Percentiles rank a stretch among this genome's conserved stretches.
phyloP scores from a whole-genome alignment of 1,140 invertebrate species.

The Antheraea mylitta region DNA sequence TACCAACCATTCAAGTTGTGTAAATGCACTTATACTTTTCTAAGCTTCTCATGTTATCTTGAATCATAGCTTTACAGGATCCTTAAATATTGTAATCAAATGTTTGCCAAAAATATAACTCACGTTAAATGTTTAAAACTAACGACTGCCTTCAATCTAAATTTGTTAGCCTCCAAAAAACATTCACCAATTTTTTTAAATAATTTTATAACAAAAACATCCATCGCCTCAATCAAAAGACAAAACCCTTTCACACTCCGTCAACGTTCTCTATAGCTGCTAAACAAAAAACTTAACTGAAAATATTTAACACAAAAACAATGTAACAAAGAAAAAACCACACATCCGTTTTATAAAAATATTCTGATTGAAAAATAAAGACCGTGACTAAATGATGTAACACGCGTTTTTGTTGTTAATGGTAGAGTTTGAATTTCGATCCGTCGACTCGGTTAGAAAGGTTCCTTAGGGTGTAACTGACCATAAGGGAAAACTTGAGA shows the following conservation, averaged over 20 bases:
- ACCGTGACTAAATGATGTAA: constrained; percentile 53
- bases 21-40: no score
- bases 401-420: constrained; percentile 6
- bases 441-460: neutral
- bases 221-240: constrained; percentile 59
- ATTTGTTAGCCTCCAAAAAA: neutral
- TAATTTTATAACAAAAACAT: constrained; percentile 24
- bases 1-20: no score
- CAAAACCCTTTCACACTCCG: constrained; percentile 66
- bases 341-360: constrained; percentile 61
- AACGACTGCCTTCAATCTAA: neutral
- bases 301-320: constrained; percentile 22
- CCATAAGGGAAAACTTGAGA: neutral
- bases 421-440: neutral
- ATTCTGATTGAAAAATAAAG: constrained; percentile 76
- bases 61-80: no score
- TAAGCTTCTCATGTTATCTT: no score
- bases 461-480: neutral
- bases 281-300: constrained; percentile 40
- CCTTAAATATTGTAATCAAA: no score
- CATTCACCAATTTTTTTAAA: neutral
- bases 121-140: no score
- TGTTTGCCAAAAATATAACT: no score
- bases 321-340: constrained; percentile 44
- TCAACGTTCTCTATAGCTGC: constrained; percentile 26